A percentile compares a stretch with the other conserved stretches of the same genome.
These are phyloP conservation scores for Eurystomus glaucurus DNA, from an alignment of 2,797 vertebrate genomes.

Conservation along the genomic window DNA sequence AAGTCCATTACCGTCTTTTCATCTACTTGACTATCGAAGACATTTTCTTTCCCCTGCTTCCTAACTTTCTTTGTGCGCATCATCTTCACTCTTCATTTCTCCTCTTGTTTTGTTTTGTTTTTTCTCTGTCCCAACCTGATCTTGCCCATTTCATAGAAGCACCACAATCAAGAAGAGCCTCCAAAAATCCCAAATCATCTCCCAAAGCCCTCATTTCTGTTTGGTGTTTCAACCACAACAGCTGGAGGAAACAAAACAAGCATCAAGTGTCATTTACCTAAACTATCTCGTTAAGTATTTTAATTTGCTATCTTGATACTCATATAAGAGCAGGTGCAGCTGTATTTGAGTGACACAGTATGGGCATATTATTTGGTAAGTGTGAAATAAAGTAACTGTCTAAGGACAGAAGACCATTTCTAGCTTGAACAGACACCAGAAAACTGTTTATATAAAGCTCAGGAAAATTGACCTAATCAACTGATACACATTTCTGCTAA, in stretches of 20 bases:
- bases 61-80: background rate
- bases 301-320: conserved; percentile 54
- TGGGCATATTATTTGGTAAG: conserved; percentile 25
- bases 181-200: background rate
- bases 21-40: background rate
- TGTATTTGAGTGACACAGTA: conserved; percentile 37
- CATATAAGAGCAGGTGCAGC: background rate
- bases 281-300: conserved; percentile 39
- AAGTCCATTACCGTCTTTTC: background rate
- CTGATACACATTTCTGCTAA: conserved; percentile 42
- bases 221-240: background rate
- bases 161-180: background rate
- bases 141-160: background rate
- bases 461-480: conserved; percentile 61
- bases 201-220: background rate
- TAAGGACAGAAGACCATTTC: background rate
- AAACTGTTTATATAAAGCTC: conserved; percentile 9
- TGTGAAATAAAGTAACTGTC: conserved; percentile 51
- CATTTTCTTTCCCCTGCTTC: background rate
- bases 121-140: background rate
- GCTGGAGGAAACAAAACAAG: conserved; percentile 6
- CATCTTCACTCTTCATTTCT: background rate
- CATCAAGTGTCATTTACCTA: background rate
- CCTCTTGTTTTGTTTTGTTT: fast-evolving
- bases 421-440: background rate